These are phyloP conservation scores for Dasysyrphus albostriatus DNA, from an alignment of 2,888 invertebrate species.

Conservation along the genomic window DNA sequence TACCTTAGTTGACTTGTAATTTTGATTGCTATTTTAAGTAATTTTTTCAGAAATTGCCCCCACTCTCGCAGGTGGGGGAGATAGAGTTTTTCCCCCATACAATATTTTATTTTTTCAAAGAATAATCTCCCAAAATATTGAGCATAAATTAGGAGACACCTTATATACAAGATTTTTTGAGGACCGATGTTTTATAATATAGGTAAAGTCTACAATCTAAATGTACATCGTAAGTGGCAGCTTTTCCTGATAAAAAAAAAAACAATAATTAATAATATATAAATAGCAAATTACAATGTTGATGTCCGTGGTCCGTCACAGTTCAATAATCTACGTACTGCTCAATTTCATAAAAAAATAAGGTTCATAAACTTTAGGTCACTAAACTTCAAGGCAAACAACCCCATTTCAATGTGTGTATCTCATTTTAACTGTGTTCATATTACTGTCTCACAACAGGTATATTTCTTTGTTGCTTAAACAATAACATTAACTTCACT, in stretches of 20 bases:
- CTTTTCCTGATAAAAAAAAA: neutral
- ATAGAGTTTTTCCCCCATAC: no score
- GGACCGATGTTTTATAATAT: no score
- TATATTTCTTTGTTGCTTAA: neutral
- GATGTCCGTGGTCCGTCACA: neutral
- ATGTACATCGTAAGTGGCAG: neutral
- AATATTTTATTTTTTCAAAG: no score
- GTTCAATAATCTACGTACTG: slow-evolving; percentile 13
- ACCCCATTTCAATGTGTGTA: slow-evolving; percentile 38
- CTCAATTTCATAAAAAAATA: neutral
- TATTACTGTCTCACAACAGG: neutral
- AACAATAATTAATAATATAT: neutral
- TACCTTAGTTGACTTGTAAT: no score
- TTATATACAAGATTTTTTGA: no score
- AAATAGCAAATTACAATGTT: neutral
- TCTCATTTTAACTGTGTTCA: slow-evolving; percentile 54
- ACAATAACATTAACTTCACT: slow-evolving; percentile 15
- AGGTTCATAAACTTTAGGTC: slow-evolving; percentile 46
- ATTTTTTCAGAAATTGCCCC: no score
- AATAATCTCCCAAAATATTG: no score
- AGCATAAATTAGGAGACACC: no score
- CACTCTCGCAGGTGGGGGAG: no score
- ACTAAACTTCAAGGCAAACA: slow-evolving; percentile 64
- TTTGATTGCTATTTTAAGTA: no score
- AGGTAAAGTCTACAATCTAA: neutral